Base-by-base conservation (phyloP, 2,888 invertebrate genomes). In the Campoletis raptor region DNA sequence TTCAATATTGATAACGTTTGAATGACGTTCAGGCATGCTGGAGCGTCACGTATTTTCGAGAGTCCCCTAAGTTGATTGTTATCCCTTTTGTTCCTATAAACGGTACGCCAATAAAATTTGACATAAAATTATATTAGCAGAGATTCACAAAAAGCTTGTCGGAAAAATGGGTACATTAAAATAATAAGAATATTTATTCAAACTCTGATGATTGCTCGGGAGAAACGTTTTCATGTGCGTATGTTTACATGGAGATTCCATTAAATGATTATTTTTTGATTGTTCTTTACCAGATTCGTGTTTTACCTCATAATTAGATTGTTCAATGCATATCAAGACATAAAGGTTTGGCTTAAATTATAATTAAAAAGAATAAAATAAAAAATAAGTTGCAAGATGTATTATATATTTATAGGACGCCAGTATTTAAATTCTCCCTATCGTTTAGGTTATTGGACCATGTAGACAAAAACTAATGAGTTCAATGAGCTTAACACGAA, bases 1-100 rank as follows among this genome's bases (percentile, higher is more conserved):
- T 82, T 82, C 69, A 76, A 54, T 8, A 54, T 54, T 54, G 21
- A 76, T 76, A 82, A 76, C 61, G 48, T 77, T 82, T 70, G 48
- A 77, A 76, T 76, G 61, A 82, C 64, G 57, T 77, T 48, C 61
- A 61, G 61, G 76, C 76, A 48, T 57, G 21, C 24, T 70, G 40
- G 48, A 69, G 70, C 21, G 76, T 69, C 69, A 69, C 76, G 61
- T 45, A 66, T 45, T 40, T 57, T 8, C 57, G 10, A 36, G 4
- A 37, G 45, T 24, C 42, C 54, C 40, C 10, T 52, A 18, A 10
- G 15, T 4, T 12, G 24, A 52, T 48, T 45, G 48, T 70, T 30
- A 30, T 64, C 37, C 21, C 52, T n/a, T 67, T 40, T 42, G 18
- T 18, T 70, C 42, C 48, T 21, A 48, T 40, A 37, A 36, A 37